Evolutionary conservation across 2,113 vertebrate genomes (phyloP).

Genomic region (Rhea americana): DNA sequence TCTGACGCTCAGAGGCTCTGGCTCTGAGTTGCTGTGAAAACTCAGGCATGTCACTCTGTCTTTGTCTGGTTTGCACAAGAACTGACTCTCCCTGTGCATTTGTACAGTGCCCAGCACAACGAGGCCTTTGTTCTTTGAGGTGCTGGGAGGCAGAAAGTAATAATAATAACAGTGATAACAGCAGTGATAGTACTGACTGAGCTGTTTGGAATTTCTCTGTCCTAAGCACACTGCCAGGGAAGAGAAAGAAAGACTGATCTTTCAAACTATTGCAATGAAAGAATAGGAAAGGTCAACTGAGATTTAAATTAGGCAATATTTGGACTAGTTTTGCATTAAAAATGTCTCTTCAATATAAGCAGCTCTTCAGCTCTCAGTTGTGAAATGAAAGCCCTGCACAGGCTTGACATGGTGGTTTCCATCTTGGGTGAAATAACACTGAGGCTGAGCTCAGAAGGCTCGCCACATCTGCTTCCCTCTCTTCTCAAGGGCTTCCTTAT

Average conservation of each 20-base stretch:
- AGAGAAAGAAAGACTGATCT: background rate
- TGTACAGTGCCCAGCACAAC: background rate
- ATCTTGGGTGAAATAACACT: too few species aligned
- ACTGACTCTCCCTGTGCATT: background rate
- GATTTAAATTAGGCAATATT: background rate
- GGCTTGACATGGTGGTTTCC: too few species aligned
- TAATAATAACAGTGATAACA: background rate
- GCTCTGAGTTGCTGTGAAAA: background rate
- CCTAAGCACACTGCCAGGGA: background rate
- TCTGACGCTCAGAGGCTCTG: background rate
- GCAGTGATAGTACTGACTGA: background rate
- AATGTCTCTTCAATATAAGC: background rate
- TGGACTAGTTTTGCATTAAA: background rate
- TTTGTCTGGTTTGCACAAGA: background rate
- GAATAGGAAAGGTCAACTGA: background rate
- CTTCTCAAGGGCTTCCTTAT: too few species aligned
- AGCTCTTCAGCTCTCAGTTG: background rate
- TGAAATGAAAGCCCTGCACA: background rate
- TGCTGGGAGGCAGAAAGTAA: background rate
- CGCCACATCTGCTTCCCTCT: too few species aligned
- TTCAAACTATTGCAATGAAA: background rate
- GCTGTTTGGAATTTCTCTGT: background rate
- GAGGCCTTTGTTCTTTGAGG: background rate
- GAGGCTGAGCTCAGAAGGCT: too few species aligned
- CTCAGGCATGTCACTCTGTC: background rate